A percentile compares a stretch with the other conserved stretches of the same genome.
phyloP scores from a whole-genome alignment of 2,888 invertebrate species.

The Beris morrisii region DNA sequence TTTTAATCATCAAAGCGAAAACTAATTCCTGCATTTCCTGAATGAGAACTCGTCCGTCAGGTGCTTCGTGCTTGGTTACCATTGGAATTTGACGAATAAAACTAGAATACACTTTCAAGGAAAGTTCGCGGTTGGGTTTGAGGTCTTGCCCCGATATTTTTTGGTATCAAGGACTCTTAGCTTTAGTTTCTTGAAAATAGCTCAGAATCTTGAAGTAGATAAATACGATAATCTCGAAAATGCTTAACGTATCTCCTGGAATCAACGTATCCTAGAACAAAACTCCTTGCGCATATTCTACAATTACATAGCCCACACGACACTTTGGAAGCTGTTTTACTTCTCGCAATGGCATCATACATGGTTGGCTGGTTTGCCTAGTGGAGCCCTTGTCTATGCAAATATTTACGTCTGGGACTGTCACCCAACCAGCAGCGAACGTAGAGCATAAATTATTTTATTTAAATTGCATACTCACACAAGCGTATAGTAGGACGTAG shows the following conservation, averaged over 20 bases:
- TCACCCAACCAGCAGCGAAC: slow-evolving; percentile 48
- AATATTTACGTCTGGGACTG: slow-evolving; percentile 55
- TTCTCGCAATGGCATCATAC: too few species aligned
- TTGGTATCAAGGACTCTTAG: too few species aligned
- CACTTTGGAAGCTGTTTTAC: neutral
- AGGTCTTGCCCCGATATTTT: too few species aligned
- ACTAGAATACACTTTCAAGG: too few species aligned
- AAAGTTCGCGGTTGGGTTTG: too few species aligned
- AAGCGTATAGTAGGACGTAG: slow-evolving; percentile 17
- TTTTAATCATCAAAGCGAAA: neutral
- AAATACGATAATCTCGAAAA: neutral
- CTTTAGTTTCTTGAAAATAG: too few species aligned
- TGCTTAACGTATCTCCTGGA: neutral
- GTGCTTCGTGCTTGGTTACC: too few species aligned
- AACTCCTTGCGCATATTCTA: neutral
- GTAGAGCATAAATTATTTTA: slow-evolving; percentile 44
- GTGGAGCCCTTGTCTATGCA: slow-evolving; percentile 50
- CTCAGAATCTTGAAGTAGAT: neutral
- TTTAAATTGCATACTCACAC: slow-evolving; percentile 50
- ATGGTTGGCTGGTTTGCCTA: too few species aligned
- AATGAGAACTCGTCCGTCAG: too few species aligned
- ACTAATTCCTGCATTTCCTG: slow-evolving; percentile 1
- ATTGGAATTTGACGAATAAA: too few species aligned
- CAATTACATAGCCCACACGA: neutral
- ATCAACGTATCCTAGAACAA: neutral